A percentile compares a stretch with the other conserved stretches of the same genome.
These are phyloP conservation scores for Atethmia centrago DNA, from an alignment of 2,888 invertebrate genomes.

Conservation along the genomic window DNA sequence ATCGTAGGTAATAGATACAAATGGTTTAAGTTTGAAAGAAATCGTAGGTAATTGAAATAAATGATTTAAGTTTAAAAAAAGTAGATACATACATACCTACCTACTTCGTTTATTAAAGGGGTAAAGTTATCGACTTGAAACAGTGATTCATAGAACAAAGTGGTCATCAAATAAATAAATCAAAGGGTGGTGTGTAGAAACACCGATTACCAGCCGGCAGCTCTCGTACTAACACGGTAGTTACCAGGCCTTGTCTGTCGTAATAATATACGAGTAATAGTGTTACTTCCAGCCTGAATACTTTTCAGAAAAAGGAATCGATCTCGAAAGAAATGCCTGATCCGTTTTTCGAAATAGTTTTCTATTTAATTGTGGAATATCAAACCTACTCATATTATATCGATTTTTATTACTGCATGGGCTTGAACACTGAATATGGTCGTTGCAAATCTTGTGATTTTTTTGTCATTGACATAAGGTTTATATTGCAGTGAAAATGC, in stretches of 20 bases:
- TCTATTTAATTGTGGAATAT: neutral
- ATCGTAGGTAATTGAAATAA: too few species aligned
- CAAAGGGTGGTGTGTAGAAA: neutral
- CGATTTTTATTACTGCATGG: neutral
- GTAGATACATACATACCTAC: too few species aligned
- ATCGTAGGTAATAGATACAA: too few species aligned
- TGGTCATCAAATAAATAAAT: constrained; percentile 21
- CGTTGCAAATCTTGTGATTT: neutral
- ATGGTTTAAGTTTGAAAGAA: too few species aligned
- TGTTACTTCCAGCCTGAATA: neutral
- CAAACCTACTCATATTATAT: neutral
- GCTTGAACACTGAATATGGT: neutral
- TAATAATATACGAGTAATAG: too few species aligned
- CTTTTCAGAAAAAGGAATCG: neutral
- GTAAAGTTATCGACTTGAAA: neutral
- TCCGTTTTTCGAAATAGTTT: neutral
- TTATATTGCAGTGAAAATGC: neutral
- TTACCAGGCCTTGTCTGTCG: neutral
- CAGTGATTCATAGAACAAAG: constrained; percentile 22
- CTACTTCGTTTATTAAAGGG: too few species aligned
- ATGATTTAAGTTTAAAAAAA: too few species aligned
- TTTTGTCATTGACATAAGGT: neutral
- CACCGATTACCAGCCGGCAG: constrained; percentile 1
- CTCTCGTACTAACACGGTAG: neutral
- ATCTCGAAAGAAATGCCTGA: neutral